Base-by-base conservation (phyloP, 2,888 invertebrate genomes). In the Corythucha ciliata region DNA sequence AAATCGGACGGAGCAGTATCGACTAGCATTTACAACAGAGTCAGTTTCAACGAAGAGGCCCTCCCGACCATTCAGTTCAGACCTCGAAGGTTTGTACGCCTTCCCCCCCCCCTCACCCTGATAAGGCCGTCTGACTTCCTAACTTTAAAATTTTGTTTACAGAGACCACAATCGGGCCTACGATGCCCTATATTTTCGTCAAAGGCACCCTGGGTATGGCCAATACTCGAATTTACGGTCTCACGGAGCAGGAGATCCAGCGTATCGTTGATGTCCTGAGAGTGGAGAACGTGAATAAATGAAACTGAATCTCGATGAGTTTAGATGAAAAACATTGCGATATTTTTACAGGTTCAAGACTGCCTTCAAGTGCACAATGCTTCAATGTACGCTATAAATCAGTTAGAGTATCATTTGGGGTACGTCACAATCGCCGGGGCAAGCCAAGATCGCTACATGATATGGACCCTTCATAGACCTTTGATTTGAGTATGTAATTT, bases 171-270 rank as follows among this genome's bases (percentile, higher is more conserved):
- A 29, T 29, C 36, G 36, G 7, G 16, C 10, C 20, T 3, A 50
- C 36, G 44, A 62, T 62, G 62, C 62, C 62, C 14, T 61, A 60
- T 33, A 41, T 62, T n/a, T 56, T 58, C 12, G 58, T 62, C 10
- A 48, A 61, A 42, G 62, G 62, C 12, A 60, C 57, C 34, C 58
- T 61, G 16, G 62, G 61, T 1, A 58, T 61, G 56, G 59, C 62
- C 6, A 62, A 62, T 44, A 62, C 62, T 12, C 54, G 59, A 55
- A 60, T 62, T 2, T 62, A 62, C 48, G 62, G 62, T 7, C 53
- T 62, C 16, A 42, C 57, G 5, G 48, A 51, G 18, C 50, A 48
- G 7, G 63, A 63, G 53, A 47, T 55, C 18, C 56, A 58, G 24
- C 32, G 44, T 18, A 52, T 56, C 27, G 29, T 41, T 14, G 47